A percentile compares a stretch with the other conserved stretches of the same genome.
Conservation (phyloP, 2,888 invertebrate genomes). For the Ditula angustiorana region DNA sequence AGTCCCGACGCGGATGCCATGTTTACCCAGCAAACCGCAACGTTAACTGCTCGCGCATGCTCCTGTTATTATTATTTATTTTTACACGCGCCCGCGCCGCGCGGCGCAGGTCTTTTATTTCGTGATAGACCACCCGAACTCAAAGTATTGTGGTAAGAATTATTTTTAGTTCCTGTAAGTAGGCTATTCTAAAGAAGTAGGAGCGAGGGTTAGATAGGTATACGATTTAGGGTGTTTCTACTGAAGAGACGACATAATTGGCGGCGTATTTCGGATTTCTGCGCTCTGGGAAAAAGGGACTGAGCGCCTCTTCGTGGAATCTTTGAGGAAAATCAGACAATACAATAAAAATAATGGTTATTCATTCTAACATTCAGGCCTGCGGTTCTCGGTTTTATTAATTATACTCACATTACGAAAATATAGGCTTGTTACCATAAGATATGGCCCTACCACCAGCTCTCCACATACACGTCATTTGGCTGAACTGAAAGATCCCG, state of each 20-base stretch:
- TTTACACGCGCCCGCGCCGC: constrained; percentile 61
- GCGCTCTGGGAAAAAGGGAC: background rate
- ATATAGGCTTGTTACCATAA: background rate
- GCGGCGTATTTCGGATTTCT: background rate
- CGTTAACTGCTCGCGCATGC: constrained; percentile 60
- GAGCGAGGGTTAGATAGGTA: constrained; percentile 4
- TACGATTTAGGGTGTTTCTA: background rate
- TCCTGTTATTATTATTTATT: constrained; percentile 79
- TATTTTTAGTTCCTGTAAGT: constrained; percentile 45
- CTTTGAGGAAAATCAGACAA: background rate
- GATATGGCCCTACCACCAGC: background rate
- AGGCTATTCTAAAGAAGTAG: constrained; percentile 30
- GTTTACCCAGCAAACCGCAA: constrained; percentile 79
- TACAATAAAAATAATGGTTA: background rate
- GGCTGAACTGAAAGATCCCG: constrained; percentile 1
- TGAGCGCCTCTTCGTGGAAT: background rate
- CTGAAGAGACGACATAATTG: background rate
- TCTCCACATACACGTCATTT: too few relatives aligned
- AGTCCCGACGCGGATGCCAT: constrained; percentile 74
- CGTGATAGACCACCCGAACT: constrained; percentile 72
- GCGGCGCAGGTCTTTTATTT: constrained; percentile 49
- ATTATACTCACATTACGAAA: too few relatives aligned
- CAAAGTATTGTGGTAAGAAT: constrained; percentile 44
- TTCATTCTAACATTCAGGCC: too few relatives aligned
- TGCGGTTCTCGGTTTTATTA: too few relatives aligned